A percentile compares a stretch with the other conserved stretches of the same genome.
These are phyloP conservation scores for Operophtera brumata DNA, from an alignment of 2,888 invertebrate species.

Conservation along the genomic window DNA sequence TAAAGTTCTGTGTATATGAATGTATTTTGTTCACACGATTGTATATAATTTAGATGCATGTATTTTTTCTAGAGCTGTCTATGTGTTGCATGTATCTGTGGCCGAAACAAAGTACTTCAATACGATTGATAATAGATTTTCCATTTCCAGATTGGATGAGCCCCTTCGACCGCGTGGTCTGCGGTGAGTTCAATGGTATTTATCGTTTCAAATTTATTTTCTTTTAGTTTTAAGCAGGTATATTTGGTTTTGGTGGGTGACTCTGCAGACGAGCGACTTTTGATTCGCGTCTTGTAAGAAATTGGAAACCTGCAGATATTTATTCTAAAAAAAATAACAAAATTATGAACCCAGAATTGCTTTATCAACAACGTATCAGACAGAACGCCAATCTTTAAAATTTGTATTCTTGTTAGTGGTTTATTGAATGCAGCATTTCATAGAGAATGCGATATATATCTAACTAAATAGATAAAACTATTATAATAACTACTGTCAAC, in stretches of 20 bases:
- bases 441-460: no score
- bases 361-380: no score
- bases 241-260: slow-evolving; percentile 50
- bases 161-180: slow-evolving; percentile 96
- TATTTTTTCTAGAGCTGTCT: slow-evolving; percentile 21
- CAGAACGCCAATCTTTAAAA: no score
- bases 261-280: slow-evolving; percentile 41
- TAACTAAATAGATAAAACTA: no score
- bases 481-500: no score
- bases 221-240: slow-evolving; percentile 75
- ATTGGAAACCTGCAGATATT: no score
- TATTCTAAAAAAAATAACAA: no score
- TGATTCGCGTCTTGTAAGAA: neutral
- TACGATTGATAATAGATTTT: slow-evolving; percentile 82
- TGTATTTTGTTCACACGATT: no score
- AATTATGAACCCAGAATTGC: no score
- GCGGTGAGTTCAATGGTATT: slow-evolving; percentile 95
- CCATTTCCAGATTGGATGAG: slow-evolving; percentile 95
- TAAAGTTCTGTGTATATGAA: no score
- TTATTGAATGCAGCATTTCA: no score
- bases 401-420: no score
- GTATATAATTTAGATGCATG: neutral
- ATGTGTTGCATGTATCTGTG: slow-evolving; percentile 58
- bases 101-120: slow-evolving; percentile 71
- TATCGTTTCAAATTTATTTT: slow-evolving; percentile 83